phyloP scores from a whole-genome alignment of 2,797 vertebrate genomes.

The Myotis vivesi region DNA sequence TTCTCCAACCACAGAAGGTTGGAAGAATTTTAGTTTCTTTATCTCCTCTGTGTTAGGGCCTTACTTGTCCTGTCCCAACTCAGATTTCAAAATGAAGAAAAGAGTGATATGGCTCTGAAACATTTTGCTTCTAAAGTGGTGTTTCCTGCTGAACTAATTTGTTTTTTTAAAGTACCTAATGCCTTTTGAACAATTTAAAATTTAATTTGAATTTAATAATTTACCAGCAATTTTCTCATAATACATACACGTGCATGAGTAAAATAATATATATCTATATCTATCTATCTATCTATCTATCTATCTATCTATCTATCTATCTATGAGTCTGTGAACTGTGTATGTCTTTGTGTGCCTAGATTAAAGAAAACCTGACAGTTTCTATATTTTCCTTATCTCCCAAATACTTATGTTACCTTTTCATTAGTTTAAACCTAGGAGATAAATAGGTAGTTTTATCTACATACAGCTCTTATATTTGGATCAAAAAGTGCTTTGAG shows the following conservation, averaged over 20 bases:
- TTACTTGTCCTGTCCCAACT: not conserved
- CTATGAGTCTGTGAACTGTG: not conserved
- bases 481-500: not conserved
- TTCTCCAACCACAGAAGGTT: not conserved
- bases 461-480: not conserved
- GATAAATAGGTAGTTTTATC: not conserved
- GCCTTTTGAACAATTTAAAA: slow-evolving; percentile 40
- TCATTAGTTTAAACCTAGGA: slow-evolving; percentile 25
- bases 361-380: not conserved
- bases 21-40: not conserved
- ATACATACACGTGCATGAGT: not conserved
- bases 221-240: slow-evolving; percentile 1
- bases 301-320: not conserved
- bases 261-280: not conserved
- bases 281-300: not conserved
- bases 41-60: not conserved
- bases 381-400: not conserved
- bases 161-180: not conserved
- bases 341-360: not conserved
- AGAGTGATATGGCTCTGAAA: not conserved
- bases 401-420: not conserved
- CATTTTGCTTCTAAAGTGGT: not conserved
- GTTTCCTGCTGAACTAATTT: not conserved
- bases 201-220: slow-evolving; percentile 27
- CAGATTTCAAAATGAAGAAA: not conserved